Evolutionary conservation across 2,888 invertebrate genomes (phyloP).

Genomic region (Bembecia ichneumoniformis): DNA sequence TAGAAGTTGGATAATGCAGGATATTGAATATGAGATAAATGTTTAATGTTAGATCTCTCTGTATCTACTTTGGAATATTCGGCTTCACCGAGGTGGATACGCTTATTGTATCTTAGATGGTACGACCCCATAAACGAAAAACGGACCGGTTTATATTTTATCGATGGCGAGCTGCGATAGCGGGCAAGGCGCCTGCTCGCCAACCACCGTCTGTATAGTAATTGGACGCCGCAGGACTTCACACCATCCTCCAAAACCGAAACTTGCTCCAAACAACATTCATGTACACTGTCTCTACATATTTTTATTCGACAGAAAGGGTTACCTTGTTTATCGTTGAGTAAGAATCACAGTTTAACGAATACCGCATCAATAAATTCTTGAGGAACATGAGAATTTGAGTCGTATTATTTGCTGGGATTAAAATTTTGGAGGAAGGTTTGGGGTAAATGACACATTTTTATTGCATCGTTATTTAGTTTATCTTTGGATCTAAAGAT

Average conservation of each 20-base stretch:
- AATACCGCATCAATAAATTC: constrained; percentile 46
- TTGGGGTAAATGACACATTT: too few species aligned
- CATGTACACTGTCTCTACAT: neutral
- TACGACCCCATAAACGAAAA: constrained; percentile 54
- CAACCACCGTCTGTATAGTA: constrained; percentile 64
- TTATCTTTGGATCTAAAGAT: too few species aligned
- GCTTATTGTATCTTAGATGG: neutral
- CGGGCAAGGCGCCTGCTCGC: constrained; percentile 59
- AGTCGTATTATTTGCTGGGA: constrained; percentile 24
- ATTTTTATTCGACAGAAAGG: neutral
- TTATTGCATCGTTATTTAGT: too few species aligned
- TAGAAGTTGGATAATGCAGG: neutral
- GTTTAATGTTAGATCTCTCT: neutral
- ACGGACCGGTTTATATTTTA: constrained; percentile 53
- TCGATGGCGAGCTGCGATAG: constrained; percentile 69
- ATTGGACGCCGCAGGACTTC: constrained; percentile 70
- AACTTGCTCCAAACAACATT: constrained; percentile 13
- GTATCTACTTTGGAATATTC: neutral
- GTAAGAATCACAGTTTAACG: constrained; percentile 27
- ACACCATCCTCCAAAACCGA: constrained; percentile 43
- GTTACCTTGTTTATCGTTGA: constrained; percentile 3
- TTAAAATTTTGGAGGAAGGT: neutral
- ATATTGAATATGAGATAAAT: neutral
- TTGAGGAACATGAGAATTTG: constrained; percentile 33
- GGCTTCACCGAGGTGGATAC: neutral